phyloP scores from a whole-genome alignment of 2,888 invertebrate genomes.

The Mechanitis messenoides region DNA sequence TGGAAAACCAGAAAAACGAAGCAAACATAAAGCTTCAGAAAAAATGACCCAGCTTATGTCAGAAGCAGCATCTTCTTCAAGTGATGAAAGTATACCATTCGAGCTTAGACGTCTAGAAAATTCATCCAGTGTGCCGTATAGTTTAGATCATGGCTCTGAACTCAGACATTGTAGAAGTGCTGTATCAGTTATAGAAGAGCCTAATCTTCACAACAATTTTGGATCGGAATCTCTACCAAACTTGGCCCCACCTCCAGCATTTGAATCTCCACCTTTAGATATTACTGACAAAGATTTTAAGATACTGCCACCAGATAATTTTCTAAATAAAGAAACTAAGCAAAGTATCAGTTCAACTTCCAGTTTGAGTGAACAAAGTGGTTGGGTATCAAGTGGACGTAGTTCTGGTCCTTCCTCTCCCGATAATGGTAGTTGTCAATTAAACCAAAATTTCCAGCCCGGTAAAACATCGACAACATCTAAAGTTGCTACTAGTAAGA shows the following conservation, averaged over 20 bases:
- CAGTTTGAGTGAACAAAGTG: conserved; percentile 88
- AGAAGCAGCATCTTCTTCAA: conserved; percentile 77
- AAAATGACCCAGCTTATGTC: conserved; percentile 74
- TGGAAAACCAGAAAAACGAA: conserved; percentile 66
- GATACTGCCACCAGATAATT: conserved; percentile 70
- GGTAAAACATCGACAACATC: conserved; percentile 49
- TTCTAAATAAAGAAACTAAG: conserved; percentile 65
- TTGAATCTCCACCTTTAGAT: conserved; percentile 74
- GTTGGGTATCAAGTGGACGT: conserved; percentile 89
- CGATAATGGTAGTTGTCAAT: conserved; percentile 73
- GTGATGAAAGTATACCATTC: conserved; percentile 75
- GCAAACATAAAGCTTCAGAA: conserved; percentile 69
- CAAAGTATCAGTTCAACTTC: conserved; percentile 77
- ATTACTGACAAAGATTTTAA: conserved; percentile 72
- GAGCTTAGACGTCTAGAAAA: conserved; percentile 71
- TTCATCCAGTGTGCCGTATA: conserved; percentile 81
- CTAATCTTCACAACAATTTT: conserved; percentile 68
- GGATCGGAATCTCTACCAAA: conserved; percentile 85
- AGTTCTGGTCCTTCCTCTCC: conserved; percentile 81
- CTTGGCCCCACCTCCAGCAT: conserved; percentile 79
- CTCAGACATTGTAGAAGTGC: conserved; percentile 76
- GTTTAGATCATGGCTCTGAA: conserved; percentile 72
- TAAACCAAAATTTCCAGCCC: conserved; percentile 63
- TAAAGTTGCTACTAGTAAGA: conserved; percentile 46
- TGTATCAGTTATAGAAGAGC: conserved; percentile 75